Percentiles rank a stretch among this genome's conserved stretches.
phyloP scores from a whole-genome alignment of 2,113 vertebrate genomes.

The Lepidiolamprologus cunningtoni region DNA sequence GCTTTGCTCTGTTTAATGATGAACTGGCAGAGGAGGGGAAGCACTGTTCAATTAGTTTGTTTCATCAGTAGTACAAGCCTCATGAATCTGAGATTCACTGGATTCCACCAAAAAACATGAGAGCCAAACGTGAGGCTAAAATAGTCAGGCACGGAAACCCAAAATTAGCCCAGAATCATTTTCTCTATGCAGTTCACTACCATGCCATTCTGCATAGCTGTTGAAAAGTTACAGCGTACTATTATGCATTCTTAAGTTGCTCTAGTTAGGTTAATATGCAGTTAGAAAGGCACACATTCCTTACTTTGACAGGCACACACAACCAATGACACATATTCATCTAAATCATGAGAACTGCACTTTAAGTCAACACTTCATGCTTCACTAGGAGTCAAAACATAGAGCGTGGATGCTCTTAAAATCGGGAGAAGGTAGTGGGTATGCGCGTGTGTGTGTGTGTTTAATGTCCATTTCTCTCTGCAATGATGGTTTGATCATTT shows the following conservation, averaged over 20 bases:
- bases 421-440: neutral
- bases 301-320: neutral
- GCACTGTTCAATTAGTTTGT: neutral
- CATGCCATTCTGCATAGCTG: neutral
- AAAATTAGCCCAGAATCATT: constrained; percentile 9
- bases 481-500: neutral
- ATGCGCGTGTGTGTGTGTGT: rapidly evolving
- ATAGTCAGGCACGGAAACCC: neutral
- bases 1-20: neutral
- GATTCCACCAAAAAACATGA: neutral
- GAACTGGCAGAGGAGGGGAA: neutral
- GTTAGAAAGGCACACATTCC: neutral
- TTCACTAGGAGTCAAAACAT: neutral
- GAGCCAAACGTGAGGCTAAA: neutral
- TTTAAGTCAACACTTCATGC: neutral
- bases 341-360: neutral
- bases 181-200: neutral
- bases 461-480: neutral
- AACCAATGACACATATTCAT: neutral
- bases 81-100: neutral
- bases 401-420: neutral
- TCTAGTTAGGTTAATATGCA: neutral
- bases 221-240: neutral
- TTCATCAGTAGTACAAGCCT: neutral
- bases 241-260: neutral